These are phyloP conservation scores for Cephus cinctus DNA, from an alignment of 1,140 invertebrate genomes.

Conservation along the genomic window DNA sequence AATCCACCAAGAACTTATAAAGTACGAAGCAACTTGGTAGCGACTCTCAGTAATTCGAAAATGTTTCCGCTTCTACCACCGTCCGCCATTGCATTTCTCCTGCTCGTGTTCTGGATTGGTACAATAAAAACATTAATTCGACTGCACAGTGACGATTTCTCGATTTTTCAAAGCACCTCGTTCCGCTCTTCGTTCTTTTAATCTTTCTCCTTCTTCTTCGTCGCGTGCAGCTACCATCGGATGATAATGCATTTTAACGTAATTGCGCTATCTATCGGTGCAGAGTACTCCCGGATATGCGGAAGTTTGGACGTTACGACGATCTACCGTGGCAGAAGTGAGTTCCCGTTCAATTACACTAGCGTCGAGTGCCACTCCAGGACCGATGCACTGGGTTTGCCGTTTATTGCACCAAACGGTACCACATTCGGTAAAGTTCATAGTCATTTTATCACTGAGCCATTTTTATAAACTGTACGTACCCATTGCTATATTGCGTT, in stretches of 20 bases:
- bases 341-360: constrained; percentile 13
- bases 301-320: constrained; percentile 11
- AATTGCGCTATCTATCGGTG: constrained; percentile 6
- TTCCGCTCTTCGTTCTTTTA: too few relatives aligned
- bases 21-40: too few relatives aligned
- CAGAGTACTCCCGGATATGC: constrained; percentile 1
- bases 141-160: too few relatives aligned
- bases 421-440: constrained; percentile 15
- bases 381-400: constrained; percentile 14
- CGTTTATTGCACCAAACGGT: constrained; percentile 14
- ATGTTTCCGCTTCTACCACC: too few relatives aligned
- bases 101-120: too few relatives aligned
- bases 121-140: too few relatives aligned
- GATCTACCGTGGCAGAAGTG: constrained; percentile 9
- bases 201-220: too few relatives aligned
- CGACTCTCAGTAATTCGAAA: too few relatives aligned
- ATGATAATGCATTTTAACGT: constrained; percentile 12
- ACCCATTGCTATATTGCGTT: not conserved
- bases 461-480: not conserved
- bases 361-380: constrained; percentile 9
- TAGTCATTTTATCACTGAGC: constrained; percentile 3
- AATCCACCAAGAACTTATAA: too few relatives aligned
- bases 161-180: too few relatives aligned
- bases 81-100: too few relatives aligned
- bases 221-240: too few relatives aligned